Percentiles rank a stretch among this genome's conserved stretches.
Evolutionary conservation across 2,888 invertebrate species (phyloP).

Genomic region (Gortyna flavago): DNA sequence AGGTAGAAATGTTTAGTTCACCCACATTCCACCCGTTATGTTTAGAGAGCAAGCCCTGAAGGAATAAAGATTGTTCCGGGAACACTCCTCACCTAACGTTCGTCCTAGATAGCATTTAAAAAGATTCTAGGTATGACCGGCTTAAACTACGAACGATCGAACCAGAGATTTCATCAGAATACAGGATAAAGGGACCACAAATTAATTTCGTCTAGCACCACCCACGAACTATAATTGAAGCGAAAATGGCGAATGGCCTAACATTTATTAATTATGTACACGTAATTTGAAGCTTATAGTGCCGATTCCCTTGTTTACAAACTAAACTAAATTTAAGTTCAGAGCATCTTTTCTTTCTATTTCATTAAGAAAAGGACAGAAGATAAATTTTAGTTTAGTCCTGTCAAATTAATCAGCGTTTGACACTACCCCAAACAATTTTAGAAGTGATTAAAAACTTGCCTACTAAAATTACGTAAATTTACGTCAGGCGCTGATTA

Average conservation of each 20-base stretch:
- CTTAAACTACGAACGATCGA: constrained; percentile 6
- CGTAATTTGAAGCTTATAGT: constrained; percentile 5
- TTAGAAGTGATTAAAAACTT: too few species aligned
- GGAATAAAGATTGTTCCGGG: background rate
- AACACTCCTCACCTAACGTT: background rate
- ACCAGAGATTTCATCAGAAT: constrained; percentile 6
- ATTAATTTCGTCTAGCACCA: constrained; percentile 38
- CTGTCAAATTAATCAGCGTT: too few species aligned
- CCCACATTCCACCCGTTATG: too few species aligned
- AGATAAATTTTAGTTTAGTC: too few species aligned
- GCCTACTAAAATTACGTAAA: too few species aligned
- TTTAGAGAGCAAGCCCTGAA: too few species aligned
- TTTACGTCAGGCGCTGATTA: too few species aligned
- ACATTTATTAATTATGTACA: constrained; percentile 18
- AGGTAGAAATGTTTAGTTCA: background rate
- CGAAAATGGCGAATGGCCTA: constrained; percentile 15
- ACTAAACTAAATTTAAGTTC: too few species aligned
- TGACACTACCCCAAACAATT: too few species aligned
- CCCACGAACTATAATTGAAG: constrained; percentile 20
- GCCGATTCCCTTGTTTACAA: too few species aligned
- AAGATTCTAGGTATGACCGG: background rate
- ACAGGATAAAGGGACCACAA: constrained; percentile 21
- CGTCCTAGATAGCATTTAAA: background rate
- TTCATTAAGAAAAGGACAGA: too few species aligned
- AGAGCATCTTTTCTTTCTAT: too few species aligned